Evolutionary conservation across 2,888 invertebrate species (phyloP).

Genomic region (Lasioglossum zephyrum): DNA sequence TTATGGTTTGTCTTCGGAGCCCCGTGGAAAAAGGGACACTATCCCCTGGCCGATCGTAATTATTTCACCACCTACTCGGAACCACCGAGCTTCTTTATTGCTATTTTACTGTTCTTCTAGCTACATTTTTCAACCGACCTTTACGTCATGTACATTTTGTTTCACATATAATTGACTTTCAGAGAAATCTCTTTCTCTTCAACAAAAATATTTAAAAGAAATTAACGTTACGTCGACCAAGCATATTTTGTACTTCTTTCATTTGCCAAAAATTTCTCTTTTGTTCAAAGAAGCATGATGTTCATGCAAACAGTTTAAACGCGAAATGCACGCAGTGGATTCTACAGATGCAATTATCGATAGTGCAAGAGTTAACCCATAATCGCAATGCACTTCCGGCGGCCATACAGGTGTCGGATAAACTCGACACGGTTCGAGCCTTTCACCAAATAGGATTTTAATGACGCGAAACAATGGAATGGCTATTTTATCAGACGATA

Average conservation of each 20-base stretch:
- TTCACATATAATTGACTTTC: neutral
- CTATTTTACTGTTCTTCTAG: neutral
- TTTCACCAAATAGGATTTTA: constrained; percentile 3
- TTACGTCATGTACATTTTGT: neutral
- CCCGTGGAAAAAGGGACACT: neutral
- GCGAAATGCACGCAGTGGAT: neutral
- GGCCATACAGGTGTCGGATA: constrained; percentile 60
- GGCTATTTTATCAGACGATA: neutral
- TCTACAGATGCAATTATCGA: neutral
- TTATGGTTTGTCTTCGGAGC: neutral
- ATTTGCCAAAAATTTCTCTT: neutral
- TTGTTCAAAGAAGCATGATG: neutral
- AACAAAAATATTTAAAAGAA: neutral
- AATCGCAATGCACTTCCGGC: constrained; percentile 29
- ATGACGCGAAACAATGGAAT: constrained; percentile 3
- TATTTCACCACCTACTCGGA: neutral
- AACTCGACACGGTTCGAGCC: neutral
- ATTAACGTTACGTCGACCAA: neutral
- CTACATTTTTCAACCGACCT: neutral
- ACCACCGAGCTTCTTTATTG: neutral
- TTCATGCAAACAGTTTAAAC: neutral
- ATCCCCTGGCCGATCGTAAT: neutral
- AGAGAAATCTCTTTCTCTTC: neutral
- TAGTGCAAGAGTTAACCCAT: neutral
- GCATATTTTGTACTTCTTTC: neutral